Evolutionary conservation across 35 echinoderm and acorn worm genomes (phyloP).

Genomic region (Acanthaster planci): DNA sequence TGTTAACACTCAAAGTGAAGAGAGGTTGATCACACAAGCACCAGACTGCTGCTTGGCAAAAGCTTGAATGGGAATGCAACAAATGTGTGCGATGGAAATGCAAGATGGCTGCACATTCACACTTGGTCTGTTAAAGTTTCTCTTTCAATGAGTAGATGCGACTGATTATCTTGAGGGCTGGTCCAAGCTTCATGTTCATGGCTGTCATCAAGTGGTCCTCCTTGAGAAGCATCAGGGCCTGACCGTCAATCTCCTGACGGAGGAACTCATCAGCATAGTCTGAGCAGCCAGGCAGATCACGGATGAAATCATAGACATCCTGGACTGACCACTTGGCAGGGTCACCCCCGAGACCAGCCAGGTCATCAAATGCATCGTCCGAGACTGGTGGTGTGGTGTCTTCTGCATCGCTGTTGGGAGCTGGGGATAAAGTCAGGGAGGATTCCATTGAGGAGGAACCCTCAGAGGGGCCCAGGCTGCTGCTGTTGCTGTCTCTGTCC

Average conservation of each 20-base stretch:
- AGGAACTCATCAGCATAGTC: constrained; percentile 95
- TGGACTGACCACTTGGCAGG: constrained; percentile 79
- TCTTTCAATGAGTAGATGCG: constrained; percentile 84
- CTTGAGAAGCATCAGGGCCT: constrained; percentile 91
- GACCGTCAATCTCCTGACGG: constrained; percentile 94
- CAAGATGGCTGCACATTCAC: too few relatives aligned
- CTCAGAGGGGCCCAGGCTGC: constrained; percentile 41
- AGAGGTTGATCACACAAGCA: too few relatives aligned
- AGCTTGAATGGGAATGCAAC: too few relatives aligned
- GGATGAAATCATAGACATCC: constrained; percentile 84
- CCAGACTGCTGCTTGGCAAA: too few relatives aligned
- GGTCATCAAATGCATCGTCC: constrained; percentile 70
- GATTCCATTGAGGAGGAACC: constrained; percentile 49
- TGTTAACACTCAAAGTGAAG: too few relatives aligned
- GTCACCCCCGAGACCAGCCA: constrained; percentile 34
- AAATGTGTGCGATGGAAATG: too few relatives aligned
- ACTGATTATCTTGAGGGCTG: constrained; percentile 90
- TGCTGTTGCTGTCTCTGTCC: constrained; percentile 46
- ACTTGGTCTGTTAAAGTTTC: constrained; percentile 28
- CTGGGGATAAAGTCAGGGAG: constrained; percentile 48
- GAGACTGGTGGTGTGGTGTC: constrained; percentile 65
- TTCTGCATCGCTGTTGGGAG: constrained; percentile 63
- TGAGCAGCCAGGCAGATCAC: constrained; percentile 73
- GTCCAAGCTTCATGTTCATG: constrained; percentile 98
- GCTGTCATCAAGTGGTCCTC: constrained; percentile 98